Percentiles rank a stretch among this genome's conserved stretches.
These are phyloP conservation scores for Muscina levida DNA, from an alignment of 2,888 invertebrate genomes.

Conservation along the genomic window DNA sequence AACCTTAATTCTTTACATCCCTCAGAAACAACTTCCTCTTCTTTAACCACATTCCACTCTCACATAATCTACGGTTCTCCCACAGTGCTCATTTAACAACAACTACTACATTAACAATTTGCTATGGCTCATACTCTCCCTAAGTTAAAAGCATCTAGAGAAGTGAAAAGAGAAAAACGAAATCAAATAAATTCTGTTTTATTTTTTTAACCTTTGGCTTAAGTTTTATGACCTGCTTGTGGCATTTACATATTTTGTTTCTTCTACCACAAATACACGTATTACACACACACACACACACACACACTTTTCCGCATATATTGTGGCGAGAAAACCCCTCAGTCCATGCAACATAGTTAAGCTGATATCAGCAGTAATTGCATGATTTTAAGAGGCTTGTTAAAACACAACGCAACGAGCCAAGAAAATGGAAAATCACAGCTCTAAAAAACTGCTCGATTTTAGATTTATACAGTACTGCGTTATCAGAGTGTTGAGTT, in stretches of 20 bases:
- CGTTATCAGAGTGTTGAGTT: conserved; percentile 49
- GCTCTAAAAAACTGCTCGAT: neutral
- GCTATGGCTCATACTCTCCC: neutral
- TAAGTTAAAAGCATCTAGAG: neutral
- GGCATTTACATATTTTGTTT: conserved; percentile 52
- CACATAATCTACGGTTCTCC: no score
- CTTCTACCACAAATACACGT: conserved; percentile 6
- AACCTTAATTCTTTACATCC: no score
- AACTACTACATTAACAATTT: no score
- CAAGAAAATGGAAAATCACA: neutral
- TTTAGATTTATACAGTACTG: conserved; percentile 43
- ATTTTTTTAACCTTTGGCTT: conserved; percentile 61
- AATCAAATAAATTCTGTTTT: conserved; percentile 56
- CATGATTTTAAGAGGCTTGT: conserved; percentile 43
- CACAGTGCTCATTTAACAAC: no score
- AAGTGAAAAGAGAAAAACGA: conserved; percentile 15
- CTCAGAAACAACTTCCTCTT: no score
- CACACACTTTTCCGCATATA: conserved; percentile 17
- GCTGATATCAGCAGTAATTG: conserved; percentile 61
- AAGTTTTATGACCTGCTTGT: conserved; percentile 66
- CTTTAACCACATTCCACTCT: no score
- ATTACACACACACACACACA: conserved; percentile 14
- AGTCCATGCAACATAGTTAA: conserved; percentile 23
- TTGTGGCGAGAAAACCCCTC: neutral
- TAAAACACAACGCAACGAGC: neutral